These are phyloP conservation scores for Asbolus verrucosus DNA, from an alignment of 1,140 invertebrate genomes.

Conservation along the genomic window DNA sequence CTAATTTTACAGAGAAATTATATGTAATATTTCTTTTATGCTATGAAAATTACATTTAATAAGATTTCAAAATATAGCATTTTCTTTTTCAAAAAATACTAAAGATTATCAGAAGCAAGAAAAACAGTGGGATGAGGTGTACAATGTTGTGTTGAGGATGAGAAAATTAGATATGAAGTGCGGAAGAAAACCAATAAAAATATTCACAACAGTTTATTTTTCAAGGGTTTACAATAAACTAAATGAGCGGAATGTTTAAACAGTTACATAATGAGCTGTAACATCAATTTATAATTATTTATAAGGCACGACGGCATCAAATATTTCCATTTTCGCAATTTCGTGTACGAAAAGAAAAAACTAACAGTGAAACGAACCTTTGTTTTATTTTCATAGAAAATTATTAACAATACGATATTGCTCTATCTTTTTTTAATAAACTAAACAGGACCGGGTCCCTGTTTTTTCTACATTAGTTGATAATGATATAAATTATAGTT, in stretches of 20 bases:
- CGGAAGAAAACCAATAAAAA: slow-evolving; percentile 10
- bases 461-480: not conserved
- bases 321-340: not conserved
- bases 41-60: no score
- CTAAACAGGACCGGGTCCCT: not conserved
- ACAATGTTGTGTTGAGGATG: no score
- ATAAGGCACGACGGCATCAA: slow-evolving; percentile 50
- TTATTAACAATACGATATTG: slow-evolving; percentile 44
- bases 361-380: slow-evolving; percentile 16
- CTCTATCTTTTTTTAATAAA: slow-evolving; percentile 24
- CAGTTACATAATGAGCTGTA: slow-evolving; percentile 21
- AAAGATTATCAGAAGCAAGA: no score
- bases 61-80: no score
- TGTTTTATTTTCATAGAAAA: slow-evolving; percentile 42
- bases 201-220: slow-evolving; percentile 49
- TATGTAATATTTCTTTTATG: no score
- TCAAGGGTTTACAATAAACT: slow-evolving; percentile 44
- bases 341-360: slow-evolving; percentile 32
- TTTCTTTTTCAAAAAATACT: no score
- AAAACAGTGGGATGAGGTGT: no score
- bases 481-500: slow-evolving; percentile 20
- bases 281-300: slow-evolving; percentile 26
- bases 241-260: slow-evolving; percentile 48
- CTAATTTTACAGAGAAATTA: no score
- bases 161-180: no score